Conservation (phyloP, 2,797 vertebrate genomes). For the Channallabes apus region DNA sequence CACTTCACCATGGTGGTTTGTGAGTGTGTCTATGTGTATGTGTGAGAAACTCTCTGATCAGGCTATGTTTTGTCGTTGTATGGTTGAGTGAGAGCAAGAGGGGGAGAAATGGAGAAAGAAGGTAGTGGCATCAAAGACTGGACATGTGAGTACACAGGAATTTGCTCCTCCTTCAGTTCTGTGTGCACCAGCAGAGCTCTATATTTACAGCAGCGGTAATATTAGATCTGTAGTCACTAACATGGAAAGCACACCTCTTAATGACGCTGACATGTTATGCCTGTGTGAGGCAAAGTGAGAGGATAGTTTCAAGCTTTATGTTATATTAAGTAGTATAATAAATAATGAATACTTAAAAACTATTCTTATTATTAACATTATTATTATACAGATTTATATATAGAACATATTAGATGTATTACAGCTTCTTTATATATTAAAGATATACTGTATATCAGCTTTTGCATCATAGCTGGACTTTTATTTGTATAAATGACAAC, state of each 20-base stretch:
- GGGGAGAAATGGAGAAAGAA: background rate
- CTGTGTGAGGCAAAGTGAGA: background rate
- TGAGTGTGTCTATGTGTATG: slow-evolving; percentile 11
- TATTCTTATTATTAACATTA: background rate
- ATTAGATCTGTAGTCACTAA: slow-evolving; percentile 17
- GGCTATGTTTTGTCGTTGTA: background rate
- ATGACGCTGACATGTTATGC: background rate
- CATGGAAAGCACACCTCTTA: background rate
- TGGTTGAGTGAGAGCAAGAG: slow-evolving; percentile 1
- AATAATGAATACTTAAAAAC: background rate
- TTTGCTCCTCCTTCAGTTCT: slow-evolving; percentile 16
- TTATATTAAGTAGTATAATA: background rate
- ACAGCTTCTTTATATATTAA: background rate
- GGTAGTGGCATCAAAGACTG: background rate
- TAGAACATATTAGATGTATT: background rate
- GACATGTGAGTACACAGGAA: background rate
- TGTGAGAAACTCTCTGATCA: slow-evolving; percentile 29
- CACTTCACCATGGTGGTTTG: slow-evolving; percentile 85
- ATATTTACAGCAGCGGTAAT: slow-evolving; percentile 26
- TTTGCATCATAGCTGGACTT: background rate
- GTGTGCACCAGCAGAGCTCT: background rate
- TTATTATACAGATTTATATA: background rate
- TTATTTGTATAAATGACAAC: background rate
- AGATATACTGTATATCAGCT: too few relatives aligned
- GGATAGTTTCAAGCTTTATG: too few relatives aligned